A percentile compares a stretch with the other conserved stretches of the same genome.
Evolutionary conservation across 2,888 invertebrate species (phyloP).

Genomic region (Chrysomela aeneicollis): DNA sequence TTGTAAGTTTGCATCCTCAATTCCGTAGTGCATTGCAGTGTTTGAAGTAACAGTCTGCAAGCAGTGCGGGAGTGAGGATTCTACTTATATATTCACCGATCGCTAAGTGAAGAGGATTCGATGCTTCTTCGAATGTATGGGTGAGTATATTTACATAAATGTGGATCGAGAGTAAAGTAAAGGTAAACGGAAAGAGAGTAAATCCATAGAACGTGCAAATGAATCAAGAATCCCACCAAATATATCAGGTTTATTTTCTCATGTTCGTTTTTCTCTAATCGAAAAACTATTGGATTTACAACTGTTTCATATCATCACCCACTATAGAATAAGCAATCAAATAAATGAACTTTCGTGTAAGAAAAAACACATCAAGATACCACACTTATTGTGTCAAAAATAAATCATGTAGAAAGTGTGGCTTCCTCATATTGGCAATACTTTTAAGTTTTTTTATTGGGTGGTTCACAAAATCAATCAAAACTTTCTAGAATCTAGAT

Average conservation of each 20-base stretch:
- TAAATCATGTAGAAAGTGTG: not conserved
- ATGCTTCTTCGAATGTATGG: not conserved
- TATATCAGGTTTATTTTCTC: too few relatives aligned
- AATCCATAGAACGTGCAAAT: too few relatives aligned
- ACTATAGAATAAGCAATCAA: too few relatives aligned
- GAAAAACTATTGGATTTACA: too few relatives aligned
- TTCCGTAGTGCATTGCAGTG: constrained; percentile 98
- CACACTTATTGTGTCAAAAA: not conserved
- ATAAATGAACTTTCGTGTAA: not conserved
- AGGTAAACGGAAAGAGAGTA: too few relatives aligned
- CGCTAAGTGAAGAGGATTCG: constrained; percentile 9
- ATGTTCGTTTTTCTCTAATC: too few relatives aligned
- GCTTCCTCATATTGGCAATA: not conserved
- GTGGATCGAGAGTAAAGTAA: too few relatives aligned
- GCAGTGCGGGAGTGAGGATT: constrained; percentile 90
- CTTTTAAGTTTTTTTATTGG: not conserved
- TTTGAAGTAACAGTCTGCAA: constrained; percentile 80
- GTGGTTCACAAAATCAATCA: too few relatives aligned
- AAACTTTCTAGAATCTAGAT: too few relatives aligned
- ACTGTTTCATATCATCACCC: too few relatives aligned
- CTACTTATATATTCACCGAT: constrained; percentile 26
- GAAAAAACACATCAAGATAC: not conserved
- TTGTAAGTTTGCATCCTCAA: constrained; percentile 74
- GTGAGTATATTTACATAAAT: not conserved
- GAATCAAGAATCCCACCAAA: too few relatives aligned